Base-by-base conservation (phyloP, 2,888 invertebrate species). In the Brachyptera risi region DNA sequence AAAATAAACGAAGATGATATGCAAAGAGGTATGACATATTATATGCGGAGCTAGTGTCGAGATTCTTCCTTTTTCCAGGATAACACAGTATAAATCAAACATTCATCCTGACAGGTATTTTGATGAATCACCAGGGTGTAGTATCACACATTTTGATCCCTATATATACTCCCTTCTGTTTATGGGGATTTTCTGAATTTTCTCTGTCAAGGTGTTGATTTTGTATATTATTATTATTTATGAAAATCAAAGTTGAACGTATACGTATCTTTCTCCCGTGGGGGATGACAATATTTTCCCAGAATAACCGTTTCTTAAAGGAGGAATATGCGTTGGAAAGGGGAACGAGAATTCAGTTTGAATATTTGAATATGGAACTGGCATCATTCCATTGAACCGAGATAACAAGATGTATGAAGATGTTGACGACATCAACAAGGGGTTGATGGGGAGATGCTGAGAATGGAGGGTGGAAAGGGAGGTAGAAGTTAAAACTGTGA, bases 291-390 rank as follows among this genome's bases (percentile, higher is more conserved):
- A 27, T 27, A 51, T 27, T 51, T 51, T 31, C 19, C 17, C 26
- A 27, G 26, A 24, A 51, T 42, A 51, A 51, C 13, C 50, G 26
- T 51, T 51, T 13, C 49, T 21, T 24, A 3, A 47, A 47, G 17
- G 11, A 21, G 47, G 17, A 47, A 17, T 38, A 17, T n/a, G 38
- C 42, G 49, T 24, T 4, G 24, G 50, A 17, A 19, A 31, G 50
- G 50, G 50, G 27, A 19, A 15, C 31, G 50, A 5, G 50, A 51
- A 51, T 51, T 51, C 50, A 51, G 50, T 51, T 51, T 51, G 50
- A 51, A 51, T 51, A 51, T 51, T 51, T 51, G 50, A 51, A 51
- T 51, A 51, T 42, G n/a, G n/a, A n/a, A n/a, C 42, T 51, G 50
- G 50, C 50, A 26, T 27, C 50, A 15, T 51, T 51, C 50, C 50